Evolutionary conservation across 2,888 invertebrate species (phyloP), one percentile per base, ranked within the genome.

Genomic region (Pseudanteris insignis): DNA sequence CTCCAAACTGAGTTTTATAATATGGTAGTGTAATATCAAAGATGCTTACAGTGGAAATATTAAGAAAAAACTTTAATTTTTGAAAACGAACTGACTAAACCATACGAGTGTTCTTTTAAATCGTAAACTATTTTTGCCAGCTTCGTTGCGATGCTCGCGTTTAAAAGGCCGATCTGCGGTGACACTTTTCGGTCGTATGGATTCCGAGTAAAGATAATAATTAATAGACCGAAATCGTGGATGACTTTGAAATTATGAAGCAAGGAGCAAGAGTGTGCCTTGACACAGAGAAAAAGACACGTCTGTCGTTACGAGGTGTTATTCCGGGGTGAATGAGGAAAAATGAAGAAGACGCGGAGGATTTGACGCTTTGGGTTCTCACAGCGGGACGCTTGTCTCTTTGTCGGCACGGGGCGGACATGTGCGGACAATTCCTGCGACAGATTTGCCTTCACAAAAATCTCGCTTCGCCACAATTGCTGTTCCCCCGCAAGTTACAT

Each of bases 361-460:
- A 57, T 47, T 59, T 30, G 43, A 43, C 44, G 70, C 58, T 61
- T 66, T 64, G 65, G 62, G 65, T 66, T 65, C 71, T 43, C 71
- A 26, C 76, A 71, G 70, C 71, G 53, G 75, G 74, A 65, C 64
- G 66, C 60, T 65, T 51, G 57, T 66, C 58, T 67, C 77, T 79
- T 79, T 79, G 78, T 78, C 77, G 79, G 77, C 73, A 58, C 29
- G 66, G 64, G 66, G 36, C 63, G 72, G 69, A 72, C 79, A 79
- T 79, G 79, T 77, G 78, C 76, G 72, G 71, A 79, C 79, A 79
- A 78, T 79, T 71, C 78, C 63, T 58, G 65, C 70, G 74, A 73
- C 75, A 79, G 78, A 78, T 79, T 79, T 78, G 73, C 69, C 74
- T 69, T 64, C 63, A 61, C 51, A 68, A 67, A 60, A 65, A 68